Percentiles rank a stretch among this genome's conserved stretches.
Evolutionary conservation across 2,113 vertebrate species (phyloP).

Genomic region (Cygnus buccinator): DNA sequence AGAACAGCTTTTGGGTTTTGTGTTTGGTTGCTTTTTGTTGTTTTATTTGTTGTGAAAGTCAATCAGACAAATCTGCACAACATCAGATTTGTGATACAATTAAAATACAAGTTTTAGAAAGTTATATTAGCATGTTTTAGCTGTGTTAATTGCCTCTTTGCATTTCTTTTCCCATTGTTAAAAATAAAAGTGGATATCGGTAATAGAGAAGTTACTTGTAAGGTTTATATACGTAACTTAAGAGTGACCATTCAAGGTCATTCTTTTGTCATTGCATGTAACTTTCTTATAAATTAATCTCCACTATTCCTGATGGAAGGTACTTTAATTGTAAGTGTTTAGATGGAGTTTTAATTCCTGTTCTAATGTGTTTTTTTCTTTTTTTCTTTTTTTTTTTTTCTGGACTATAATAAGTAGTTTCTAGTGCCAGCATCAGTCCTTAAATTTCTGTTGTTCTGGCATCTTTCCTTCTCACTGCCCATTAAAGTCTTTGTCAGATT

Average conservation of each 20-base stretch:
- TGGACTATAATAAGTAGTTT: not conserved
- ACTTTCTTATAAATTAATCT: not conserved
- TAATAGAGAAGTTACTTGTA: not conserved
- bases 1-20: not conserved
- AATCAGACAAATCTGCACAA: not conserved
- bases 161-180: not conserved
- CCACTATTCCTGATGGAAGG: not conserved
- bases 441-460: conserved; percentile 15
- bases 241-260: not conserved
- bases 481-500: conserved; percentile 21
- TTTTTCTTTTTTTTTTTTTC: not conserved
- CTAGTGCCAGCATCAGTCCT: not conserved
- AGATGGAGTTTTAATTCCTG: not conserved
- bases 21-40: too few relatives aligned
- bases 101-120: not conserved
- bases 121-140: not conserved
- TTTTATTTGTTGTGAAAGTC: not conserved
- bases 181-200: not conserved
- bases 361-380: not conserved
- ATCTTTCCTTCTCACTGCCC: not conserved
- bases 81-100: not conserved
- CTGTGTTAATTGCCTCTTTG: not conserved
- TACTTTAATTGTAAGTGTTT: not conserved
- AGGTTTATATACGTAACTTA: not conserved
- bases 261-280: not conserved